Evolutionary conservation across 2,797 vertebrate genomes (phyloP).

Genomic region (Sciurus vulgaris): DNA sequence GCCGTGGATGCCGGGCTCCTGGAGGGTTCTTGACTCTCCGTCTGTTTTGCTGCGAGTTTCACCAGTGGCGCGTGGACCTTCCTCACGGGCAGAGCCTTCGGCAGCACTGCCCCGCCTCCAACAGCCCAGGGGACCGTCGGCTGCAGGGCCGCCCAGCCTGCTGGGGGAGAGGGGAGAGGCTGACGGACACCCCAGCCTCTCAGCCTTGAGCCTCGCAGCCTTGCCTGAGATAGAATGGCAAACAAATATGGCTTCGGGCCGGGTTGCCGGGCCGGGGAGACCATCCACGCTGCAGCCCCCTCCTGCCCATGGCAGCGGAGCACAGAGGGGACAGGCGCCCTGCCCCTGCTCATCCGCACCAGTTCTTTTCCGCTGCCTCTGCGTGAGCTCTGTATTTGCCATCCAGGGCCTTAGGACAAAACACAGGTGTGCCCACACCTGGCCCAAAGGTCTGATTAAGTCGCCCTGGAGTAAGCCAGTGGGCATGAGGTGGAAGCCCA

Average conservation of each 20-base stretch:
- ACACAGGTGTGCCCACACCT: too few species aligned
- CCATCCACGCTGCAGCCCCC: neutral
- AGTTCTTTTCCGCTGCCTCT: neutral
- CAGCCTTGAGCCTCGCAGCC: too few species aligned
- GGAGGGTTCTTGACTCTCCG: fast-evolving
- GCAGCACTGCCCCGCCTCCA: neutral
- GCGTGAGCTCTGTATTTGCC: fast-evolving
- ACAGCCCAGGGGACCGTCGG: fast-evolving
- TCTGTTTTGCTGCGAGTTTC: neutral
- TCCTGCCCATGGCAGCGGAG: too few species aligned
- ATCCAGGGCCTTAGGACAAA: too few species aligned
- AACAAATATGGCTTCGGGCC: too few species aligned
- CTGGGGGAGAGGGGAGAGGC: neutral
- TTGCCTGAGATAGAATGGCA: too few species aligned
- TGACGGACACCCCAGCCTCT: too few species aligned
- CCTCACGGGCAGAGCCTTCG: neutral
- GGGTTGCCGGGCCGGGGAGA: neutral
- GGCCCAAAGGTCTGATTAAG: too few species aligned
- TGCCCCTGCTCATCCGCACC: fast-evolving
- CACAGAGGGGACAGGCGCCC: neutral
- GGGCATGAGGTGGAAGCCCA: fast-evolving
- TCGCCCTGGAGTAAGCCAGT: fast-evolving
- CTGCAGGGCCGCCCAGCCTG: neutral
- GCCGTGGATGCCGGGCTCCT: neutral
- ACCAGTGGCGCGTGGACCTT: neutral